Conservation (phyloP, 2,888 invertebrate genomes). For the Nasonia oneida region DNA sequence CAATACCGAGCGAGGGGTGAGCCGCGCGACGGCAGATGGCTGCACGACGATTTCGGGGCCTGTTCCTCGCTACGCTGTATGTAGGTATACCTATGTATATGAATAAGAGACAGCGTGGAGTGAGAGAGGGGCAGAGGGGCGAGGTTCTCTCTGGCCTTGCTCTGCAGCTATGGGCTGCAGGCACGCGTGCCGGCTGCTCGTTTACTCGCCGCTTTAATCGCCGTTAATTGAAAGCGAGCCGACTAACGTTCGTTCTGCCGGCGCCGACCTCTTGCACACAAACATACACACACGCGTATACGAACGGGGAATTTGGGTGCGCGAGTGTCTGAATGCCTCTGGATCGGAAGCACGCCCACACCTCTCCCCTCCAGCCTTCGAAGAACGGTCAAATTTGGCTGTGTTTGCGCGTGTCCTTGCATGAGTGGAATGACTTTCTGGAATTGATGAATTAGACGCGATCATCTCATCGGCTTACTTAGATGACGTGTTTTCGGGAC, state of each 20-base stretch:
- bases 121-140: constrained; percentile 19
- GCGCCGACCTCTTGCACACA: background rate
- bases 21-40: constrained; percentile 54
- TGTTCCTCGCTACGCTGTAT: background rate
- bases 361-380: background rate
- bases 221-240: constrained; percentile 70
- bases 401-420: background rate
- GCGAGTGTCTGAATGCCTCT: background rate
- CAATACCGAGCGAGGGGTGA: background rate
- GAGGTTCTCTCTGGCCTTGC: background rate
- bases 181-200: constrained; percentile 69
- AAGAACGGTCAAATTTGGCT: background rate
- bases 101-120: constrained; percentile 6
- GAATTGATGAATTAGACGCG: background rate
- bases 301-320: background rate
- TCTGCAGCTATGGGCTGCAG: background rate
- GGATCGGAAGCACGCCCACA: background rate
- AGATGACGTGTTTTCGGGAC: no score
- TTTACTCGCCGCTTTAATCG: constrained; percentile 67
- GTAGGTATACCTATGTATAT: no score
- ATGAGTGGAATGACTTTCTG: background rate
- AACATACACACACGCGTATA: background rate
- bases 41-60: constrained; percentile 33
- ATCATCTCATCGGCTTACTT: no score
- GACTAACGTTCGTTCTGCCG: constrained; percentile 50